Percentiles rank a stretch among this genome's conserved stretches.
Evolutionary conservation across 2,888 invertebrate genomes (phyloP).

Genomic region (Chelonus formosanus): DNA sequence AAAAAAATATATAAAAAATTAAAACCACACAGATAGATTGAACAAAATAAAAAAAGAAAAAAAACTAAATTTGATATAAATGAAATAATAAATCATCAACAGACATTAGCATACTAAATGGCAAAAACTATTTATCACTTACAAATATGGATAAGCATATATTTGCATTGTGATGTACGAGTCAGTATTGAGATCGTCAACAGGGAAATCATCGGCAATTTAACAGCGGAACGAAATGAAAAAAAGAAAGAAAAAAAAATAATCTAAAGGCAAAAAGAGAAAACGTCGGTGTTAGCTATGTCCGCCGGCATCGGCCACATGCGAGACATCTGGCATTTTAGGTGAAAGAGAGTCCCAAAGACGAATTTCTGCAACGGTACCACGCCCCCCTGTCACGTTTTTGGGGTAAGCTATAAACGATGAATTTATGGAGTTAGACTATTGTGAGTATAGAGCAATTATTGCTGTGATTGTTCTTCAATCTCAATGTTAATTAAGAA

Average conservation of each 20-base stretch:
- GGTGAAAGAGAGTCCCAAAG: conserved; percentile 59
- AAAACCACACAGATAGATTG: too few species aligned
- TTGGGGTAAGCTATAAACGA: conserved; percentile 44
- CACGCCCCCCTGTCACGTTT: conserved; percentile 62
- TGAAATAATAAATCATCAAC: too few species aligned
- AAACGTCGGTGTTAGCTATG: conserved; percentile 13
- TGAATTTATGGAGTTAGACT: conserved; percentile 54
- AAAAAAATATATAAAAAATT: too few species aligned
- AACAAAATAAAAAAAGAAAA: too few species aligned
- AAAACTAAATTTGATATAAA: too few species aligned
- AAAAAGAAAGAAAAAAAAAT: neutral
- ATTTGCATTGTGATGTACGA: too few species aligned
- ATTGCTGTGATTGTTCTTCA: conserved; percentile 58
- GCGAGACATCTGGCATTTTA: conserved; percentile 65
- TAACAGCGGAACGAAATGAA: conserved; percentile 8
- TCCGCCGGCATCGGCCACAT: conserved; percentile 57
- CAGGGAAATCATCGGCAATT: neutral
- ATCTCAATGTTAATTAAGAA: conserved; percentile 60
- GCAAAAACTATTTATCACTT: too few species aligned
- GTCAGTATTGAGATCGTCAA: too few species aligned
- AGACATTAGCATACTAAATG: too few species aligned
- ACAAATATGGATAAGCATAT: too few species aligned
- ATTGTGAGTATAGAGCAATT: conserved; percentile 58
- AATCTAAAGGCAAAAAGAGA: conserved; percentile 25
- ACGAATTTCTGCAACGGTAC: conserved; percentile 62